A percentile compares a stretch with the other conserved stretches of the same genome.
Evolutionary conservation across 2,888 invertebrate species (phyloP).

Genomic region (Ashinkailepas kermadecensis): DNA sequence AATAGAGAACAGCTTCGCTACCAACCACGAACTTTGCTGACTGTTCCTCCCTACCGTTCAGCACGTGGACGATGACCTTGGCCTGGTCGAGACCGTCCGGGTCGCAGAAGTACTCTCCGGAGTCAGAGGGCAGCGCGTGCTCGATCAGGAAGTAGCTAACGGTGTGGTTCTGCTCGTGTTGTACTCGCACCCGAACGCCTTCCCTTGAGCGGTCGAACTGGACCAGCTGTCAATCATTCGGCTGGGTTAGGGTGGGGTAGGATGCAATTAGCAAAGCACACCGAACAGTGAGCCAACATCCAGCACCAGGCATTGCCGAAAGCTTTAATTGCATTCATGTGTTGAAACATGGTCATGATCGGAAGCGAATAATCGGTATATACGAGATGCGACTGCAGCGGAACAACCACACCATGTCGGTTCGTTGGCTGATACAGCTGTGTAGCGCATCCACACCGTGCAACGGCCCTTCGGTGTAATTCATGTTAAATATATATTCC

Average conservation of each 20-base stretch:
- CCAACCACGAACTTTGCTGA: no score
- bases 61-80: constrained; percentile 31
- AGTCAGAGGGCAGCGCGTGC: constrained; percentile 28
- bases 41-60: constrained; percentile 27
- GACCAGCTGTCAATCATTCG: not conserved
- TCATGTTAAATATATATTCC: no score
- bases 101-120: constrained; percentile 31
- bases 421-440: no score
- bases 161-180: constrained; percentile 26
- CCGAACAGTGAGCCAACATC: not conserved
- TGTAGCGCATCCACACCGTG: no score
- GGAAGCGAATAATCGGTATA: not conserved
- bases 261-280: not conserved
- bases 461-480: no score
- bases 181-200: constrained; percentile 27
- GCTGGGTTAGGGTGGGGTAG: not conserved
- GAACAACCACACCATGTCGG: no score
- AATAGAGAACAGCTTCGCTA: no score
- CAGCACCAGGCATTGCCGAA: not conserved
- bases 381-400: not conserved
- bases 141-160: constrained; percentile 30
- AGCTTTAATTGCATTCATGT: not conserved
- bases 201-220: not conserved
- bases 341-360: not conserved
- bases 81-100: constrained; percentile 30